Base-by-base conservation (phyloP, 1,140 invertebrate species). In the Drosophila elegans region DNA sequence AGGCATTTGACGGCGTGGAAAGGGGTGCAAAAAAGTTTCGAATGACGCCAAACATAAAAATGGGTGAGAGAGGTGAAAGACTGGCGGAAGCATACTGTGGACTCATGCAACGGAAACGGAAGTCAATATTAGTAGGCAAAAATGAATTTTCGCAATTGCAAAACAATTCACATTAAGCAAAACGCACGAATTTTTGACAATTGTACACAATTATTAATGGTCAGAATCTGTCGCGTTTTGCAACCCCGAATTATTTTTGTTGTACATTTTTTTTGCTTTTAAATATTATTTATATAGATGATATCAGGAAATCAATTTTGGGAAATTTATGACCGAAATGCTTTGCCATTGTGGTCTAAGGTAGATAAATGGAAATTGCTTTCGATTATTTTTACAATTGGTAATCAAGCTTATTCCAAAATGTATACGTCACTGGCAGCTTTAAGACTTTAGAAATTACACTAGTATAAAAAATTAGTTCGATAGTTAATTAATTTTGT, bases 121-220 rank as follows among this genome's bases (percentile, higher is more conserved):
- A 89, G 80, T 88, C 80, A 88, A 74, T 89, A 88, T 88, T 88
- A 88, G 84, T 80, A 74, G 85, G 76, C 80, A 80, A 66, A 88
- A 80, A 78, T 78, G 64, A 67, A 89, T 69, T 61, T 80, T 80
- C 57, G 53, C 74, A 68, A 82, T 62, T 61, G 74, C 45, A 63
- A 76, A 82, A 81, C 72, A 80, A 80, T 75, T 80, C 77, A 71
- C 77, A 80, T 77, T 81, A 53, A 59, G 53, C 72, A 74, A 76
- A 74, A 64, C 51, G 72, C 44, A 63, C 27, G 39, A 54, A 67
- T 76, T 76, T 74, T 78, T 80, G 71, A 64, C 56, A 75, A 84
- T 78, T 73, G 34, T 44, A 64, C 66, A 48, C 54, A 78, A 78
- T 88, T 88, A 85, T 88, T 78, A 85, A 88, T 85, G 83, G 78